Conservation (phyloP, 2,797 vertebrate genomes). For the Acanthurus leucopareius region DNA sequence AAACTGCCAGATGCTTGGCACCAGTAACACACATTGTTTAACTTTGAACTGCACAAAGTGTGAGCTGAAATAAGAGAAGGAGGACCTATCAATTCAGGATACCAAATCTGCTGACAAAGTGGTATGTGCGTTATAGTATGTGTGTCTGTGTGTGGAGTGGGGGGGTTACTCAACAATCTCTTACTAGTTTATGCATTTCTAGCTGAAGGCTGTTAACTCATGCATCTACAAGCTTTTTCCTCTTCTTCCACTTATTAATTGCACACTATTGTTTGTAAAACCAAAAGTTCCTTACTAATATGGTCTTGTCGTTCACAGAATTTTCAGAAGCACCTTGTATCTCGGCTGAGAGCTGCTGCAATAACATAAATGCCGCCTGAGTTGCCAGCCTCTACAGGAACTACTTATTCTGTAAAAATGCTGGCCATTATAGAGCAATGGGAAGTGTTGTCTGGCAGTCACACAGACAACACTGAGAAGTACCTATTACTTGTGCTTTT, state of each 20-base stretch:
- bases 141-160: no score
- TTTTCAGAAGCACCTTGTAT: not conserved
- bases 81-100: not conserved
- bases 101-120: not conserved
- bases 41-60: not conserved
- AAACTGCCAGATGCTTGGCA: no score
- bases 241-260: not conserved
- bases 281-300: not conserved
- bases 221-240: not conserved
- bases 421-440: slow-evolving; percentile 69
- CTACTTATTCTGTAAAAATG: slow-evolving; percentile 47
- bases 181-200: not conserved
- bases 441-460: not conserved
- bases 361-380: not conserved
- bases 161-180: not conserved
- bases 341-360: not conserved
- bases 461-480: slow-evolving; percentile 51
- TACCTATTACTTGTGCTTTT: slow-evolving; percentile 72
- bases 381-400: not conserved
- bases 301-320: slow-evolving; percentile 42
- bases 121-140: no score
- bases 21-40: not conserved
- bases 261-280: not conserved
- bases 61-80: not conserved
- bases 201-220: not conserved